phyloP scores from a whole-genome alignment of 1,140 invertebrate species.

The Trinorchestia longiramus region DNA sequence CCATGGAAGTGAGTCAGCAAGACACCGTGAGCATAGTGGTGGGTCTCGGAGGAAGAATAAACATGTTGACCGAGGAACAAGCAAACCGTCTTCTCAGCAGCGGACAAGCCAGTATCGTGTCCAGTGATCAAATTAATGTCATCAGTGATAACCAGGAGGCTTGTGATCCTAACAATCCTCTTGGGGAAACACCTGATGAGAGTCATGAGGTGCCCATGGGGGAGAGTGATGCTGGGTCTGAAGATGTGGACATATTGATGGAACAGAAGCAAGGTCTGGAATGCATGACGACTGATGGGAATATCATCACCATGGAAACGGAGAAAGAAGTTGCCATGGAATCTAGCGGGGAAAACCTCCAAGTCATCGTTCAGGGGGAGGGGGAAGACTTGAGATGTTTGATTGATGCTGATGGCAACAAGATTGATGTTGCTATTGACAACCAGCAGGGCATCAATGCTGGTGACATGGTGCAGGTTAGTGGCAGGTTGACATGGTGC shows the following conservation, averaged over 20 bases:
- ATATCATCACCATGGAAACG: background rate
- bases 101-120: background rate
- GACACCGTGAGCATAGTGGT: slow-evolving; percentile 28
- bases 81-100: background rate
- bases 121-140: background rate
- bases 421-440: slow-evolving; percentile 33
- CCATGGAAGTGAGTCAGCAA: background rate
- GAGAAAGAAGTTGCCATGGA: background rate
- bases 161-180: too few species aligned
- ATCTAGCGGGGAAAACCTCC: background rate
- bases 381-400: background rate
- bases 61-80: slow-evolving; percentile 39
- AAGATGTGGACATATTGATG: background rate
- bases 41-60: background rate
- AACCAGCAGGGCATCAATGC: slow-evolving; percentile 33
- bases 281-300: background rate
- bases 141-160: background rate
- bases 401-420: background rate
- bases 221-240: background rate
- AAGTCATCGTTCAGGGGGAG: background rate
- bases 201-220: background rate
- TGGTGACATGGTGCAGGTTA: slow-evolving; percentile 29
- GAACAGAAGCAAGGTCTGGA: background rate
- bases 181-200: background rate
- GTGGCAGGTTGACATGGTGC: slow-evolving; percentile 29